These are phyloP conservation scores for Abscondita cerata DNA, from an alignment of 2,888 invertebrate species.

Conservation along the genomic window DNA sequence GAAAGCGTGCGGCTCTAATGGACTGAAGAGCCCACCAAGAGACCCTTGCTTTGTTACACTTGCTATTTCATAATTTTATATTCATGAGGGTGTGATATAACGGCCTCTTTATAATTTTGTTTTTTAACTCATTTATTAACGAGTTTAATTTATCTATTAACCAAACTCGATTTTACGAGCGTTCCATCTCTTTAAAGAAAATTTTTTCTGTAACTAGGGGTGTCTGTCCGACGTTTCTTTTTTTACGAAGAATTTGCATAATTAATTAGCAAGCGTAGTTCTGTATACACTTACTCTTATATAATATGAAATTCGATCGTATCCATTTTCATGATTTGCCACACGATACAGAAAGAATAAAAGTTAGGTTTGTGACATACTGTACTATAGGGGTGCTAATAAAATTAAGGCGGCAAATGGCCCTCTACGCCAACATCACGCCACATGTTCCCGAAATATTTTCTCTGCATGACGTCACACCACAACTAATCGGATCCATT, in stretches of 20 bases:
- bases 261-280: too few relatives aligned
- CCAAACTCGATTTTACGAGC: too few relatives aligned
- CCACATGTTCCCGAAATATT: conserved; percentile 52
- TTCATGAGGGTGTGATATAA: conserved; percentile 16
- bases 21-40: conserved; percentile 44
- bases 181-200: too few relatives aligned
- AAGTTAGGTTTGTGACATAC: conserved; percentile 36
- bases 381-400: conserved; percentile 54
- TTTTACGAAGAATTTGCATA: too few relatives aligned
- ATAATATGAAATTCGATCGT: conserved; percentile 30
- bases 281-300: conserved; percentile 22
- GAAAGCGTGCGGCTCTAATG: conserved; percentile 52
- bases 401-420: conserved; percentile 58
- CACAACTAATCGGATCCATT: conserved; percentile 30
- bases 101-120: not conserved
- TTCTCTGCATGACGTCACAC: conserved; percentile 38
- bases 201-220: too few relatives aligned
- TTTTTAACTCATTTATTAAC: too few relatives aligned
- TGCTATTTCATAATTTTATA: conserved; percentile 24
- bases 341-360: conserved; percentile 33
- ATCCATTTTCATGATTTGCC: conserved; percentile 36
- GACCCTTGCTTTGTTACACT: conserved; percentile 27
- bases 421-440: conserved; percentile 54
- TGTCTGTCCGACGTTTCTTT: too few relatives aligned
- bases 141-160: too few relatives aligned